These are phyloP conservation scores for Lynx canadensis DNA, from an alignment of 2,113 vertebrate genomes.

Conservation along the genomic window DNA sequence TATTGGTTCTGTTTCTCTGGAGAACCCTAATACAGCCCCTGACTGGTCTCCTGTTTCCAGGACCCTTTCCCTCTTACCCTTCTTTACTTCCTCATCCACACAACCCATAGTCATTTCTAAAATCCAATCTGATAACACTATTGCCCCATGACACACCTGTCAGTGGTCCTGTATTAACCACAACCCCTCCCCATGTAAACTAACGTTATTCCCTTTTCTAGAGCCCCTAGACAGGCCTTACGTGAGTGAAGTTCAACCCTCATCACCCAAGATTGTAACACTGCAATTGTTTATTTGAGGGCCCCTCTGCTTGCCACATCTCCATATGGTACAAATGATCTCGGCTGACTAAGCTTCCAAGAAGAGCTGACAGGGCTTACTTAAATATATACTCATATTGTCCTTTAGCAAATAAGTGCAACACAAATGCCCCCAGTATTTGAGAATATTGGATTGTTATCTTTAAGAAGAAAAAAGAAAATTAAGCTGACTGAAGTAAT, in stretches of 20 bases:
- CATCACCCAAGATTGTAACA: not conserved
- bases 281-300: not conserved
- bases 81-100: not conserved
- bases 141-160: not conserved
- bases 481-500: slow-evolving; percentile 61
- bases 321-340: not conserved
- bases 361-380: not conserved
- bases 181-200: not conserved
- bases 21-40: not conserved
- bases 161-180: not conserved
- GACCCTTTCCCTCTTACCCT: not conserved
- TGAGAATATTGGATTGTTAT: slow-evolving; percentile 46
- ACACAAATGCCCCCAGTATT: slow-evolving; percentile 6
- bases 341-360: not conserved
- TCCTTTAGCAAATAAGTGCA: slow-evolving; percentile 42
- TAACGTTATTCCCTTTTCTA: not conserved
- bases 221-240: not conserved
- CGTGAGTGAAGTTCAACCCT: not conserved
- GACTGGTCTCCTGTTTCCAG: not conserved
- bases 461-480: slow-evolving; percentile 49
- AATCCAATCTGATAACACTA: not conserved
- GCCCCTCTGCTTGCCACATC: not conserved
- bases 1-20: not conserved
- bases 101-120: not conserved
- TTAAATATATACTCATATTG: not conserved